Evolutionary conservation across 2,888 invertebrate species (phyloP).

Genomic region (Stenotaenia linearis): DNA sequence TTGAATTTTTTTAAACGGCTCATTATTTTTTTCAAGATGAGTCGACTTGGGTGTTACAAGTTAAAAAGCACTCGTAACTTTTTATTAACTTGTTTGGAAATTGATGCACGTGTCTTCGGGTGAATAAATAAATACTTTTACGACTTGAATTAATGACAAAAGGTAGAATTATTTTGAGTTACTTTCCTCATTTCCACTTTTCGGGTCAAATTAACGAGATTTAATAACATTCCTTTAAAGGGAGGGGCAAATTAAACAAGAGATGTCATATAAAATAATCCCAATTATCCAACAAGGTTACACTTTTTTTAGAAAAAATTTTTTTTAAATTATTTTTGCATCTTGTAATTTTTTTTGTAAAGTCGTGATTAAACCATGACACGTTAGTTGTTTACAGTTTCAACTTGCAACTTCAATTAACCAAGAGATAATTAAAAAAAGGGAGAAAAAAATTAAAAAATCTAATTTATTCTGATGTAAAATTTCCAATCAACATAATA

Average conservation of each 20-base stretch:
- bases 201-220: constrained; percentile 10
- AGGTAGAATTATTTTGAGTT: background rate
- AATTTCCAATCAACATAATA: background rate
- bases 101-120: background rate
- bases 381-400: background rate
- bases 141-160: background rate
- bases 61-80: background rate
- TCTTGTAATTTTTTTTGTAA: background rate
- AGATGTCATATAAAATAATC: background rate
- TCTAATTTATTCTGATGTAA: background rate
- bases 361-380: background rate
- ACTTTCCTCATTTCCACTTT: constrained; percentile 7
- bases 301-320: background rate
- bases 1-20: background rate
- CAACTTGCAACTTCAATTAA: constrained; percentile 2
- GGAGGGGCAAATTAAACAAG: background rate
- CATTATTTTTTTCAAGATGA: background rate
- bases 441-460: background rate
- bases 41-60: constrained; percentile 8
- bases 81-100: background rate
- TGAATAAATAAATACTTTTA: constrained; percentile 11
- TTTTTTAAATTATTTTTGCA: background rate
- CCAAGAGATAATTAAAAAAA: background rate
- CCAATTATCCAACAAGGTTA: background rate
- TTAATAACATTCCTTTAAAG: constrained; percentile 14